A percentile compares a stretch with the other conserved stretches of the same genome.
phyloP scores from a whole-genome alignment of 2,888 invertebrate species.

The Trichogramma dendrolimi region DNA sequence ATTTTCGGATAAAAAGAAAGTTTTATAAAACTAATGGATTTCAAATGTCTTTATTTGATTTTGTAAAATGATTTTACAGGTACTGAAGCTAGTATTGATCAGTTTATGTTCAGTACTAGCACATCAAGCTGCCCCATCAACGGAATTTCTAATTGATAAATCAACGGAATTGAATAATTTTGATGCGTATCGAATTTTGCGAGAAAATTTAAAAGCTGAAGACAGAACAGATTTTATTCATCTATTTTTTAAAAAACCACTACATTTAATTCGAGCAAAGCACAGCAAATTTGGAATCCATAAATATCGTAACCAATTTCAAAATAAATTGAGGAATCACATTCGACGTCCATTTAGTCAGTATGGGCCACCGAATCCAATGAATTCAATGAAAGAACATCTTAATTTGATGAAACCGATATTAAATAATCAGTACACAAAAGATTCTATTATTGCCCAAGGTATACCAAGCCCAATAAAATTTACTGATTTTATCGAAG shows the following conservation, averaged over 20 bases:
- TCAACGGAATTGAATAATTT: constrained; percentile 8
- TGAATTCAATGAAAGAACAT: constrained; percentile 26
- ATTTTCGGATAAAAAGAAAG: no score
- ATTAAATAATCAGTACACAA: constrained; percentile 17
- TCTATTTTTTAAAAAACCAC: constrained; percentile 38
- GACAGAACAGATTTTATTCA: constrained; percentile 44
- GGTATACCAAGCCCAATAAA: constrained; percentile 39
- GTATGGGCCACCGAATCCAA: constrained; percentile 43
- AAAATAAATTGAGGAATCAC: constrained; percentile 35
- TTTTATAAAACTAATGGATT: no score
- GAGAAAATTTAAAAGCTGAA: constrained; percentile 31
- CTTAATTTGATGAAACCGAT: constrained; percentile 23
- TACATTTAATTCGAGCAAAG: constrained; percentile 20
- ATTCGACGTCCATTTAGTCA: constrained; percentile 40
- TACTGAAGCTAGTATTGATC: constrained; percentile 31
- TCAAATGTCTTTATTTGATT: no score
- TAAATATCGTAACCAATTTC: constrained; percentile 34
- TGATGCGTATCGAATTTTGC: constrained; percentile 11
- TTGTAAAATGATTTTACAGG: constrained; percentile 22
- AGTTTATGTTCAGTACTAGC: constrained; percentile 28
- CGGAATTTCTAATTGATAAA: constrained; percentile 11
- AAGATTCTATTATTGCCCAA: constrained; percentile 31
- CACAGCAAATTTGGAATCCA: background rate
- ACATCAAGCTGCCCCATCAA: constrained; percentile 24
- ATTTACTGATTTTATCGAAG: constrained; percentile 36